A percentile compares a stretch with the other conserved stretches of the same genome.
Evolutionary conservation across 2,888 invertebrate species (phyloP).

Genomic region (Melipona bicolor): DNA sequence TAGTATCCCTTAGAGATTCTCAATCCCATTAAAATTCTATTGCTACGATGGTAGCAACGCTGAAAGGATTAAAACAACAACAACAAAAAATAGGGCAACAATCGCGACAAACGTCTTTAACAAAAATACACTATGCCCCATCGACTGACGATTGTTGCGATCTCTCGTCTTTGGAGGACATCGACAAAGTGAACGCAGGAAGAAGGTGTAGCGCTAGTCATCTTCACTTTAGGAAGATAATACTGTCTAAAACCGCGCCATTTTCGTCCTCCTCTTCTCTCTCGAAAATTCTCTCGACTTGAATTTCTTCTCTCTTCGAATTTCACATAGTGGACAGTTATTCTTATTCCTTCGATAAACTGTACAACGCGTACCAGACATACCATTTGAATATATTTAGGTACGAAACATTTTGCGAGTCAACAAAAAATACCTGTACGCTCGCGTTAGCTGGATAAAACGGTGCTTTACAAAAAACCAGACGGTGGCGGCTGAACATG

Average conservation of each 20-base stretch:
- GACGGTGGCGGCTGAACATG: background rate
- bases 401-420: constrained; percentile 31
- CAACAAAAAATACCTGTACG: constrained; percentile 20
- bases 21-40: background rate
- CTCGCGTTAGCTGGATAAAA: constrained; percentile 1
- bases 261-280: background rate
- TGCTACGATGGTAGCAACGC: background rate
- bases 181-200: constrained; percentile 35
- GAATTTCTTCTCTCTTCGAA: background rate
- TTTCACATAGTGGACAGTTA: background rate
- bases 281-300: background rate
- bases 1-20: background rate
- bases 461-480: constrained; percentile 8
- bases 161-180: constrained; percentile 34
- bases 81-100: constrained; percentile 21
- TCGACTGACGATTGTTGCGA: constrained; percentile 30
- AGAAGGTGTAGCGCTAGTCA: constrained; percentile 15
- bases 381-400: background rate
- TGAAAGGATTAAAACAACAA: constrained; percentile 36
- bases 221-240: constrained; percentile 4
- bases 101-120: constrained; percentile 16
- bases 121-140: constrained; percentile 33
- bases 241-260: constrained; percentile 10
- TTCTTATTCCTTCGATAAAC: background rate
- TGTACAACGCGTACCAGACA: constrained; percentile 12